These are phyloP conservation scores for Lumbricus terrestris DNA, from an alignment of 2,888 invertebrate genomes.

Conservation along the genomic window DNA sequence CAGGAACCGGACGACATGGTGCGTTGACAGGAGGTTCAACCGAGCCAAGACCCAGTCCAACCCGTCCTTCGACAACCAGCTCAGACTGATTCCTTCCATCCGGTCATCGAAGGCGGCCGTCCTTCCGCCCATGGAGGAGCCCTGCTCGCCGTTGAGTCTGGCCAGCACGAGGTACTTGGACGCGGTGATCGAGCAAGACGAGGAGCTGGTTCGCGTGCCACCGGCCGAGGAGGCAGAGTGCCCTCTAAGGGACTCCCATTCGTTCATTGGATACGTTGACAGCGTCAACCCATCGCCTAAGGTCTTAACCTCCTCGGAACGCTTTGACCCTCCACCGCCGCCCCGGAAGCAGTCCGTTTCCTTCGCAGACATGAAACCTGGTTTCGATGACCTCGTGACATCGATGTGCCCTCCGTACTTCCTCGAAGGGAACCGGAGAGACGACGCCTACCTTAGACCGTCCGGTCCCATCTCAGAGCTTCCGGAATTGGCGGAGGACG, in stretches of 20 bases:
- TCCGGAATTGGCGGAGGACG: not conserved
- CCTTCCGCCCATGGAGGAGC: not conserved
- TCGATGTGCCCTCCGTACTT: not conserved
- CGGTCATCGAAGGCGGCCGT: not conserved
- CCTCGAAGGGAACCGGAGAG: not conserved
- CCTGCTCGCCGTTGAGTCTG: not conserved
- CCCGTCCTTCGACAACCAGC: not conserved
- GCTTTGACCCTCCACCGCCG: not conserved
- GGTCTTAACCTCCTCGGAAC: not conserved
- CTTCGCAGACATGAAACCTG: not conserved
- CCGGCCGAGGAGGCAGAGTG: not conserved
- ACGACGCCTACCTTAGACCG: not conserved
- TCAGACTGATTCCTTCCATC: not conserved
- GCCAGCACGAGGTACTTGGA: not conserved
- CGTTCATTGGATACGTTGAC: not conserved
- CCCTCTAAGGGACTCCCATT: not conserved
- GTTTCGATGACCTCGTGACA: not conserved
- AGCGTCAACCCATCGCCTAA: not conserved
- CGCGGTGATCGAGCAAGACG: not conserved
- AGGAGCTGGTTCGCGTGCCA: not conserved
- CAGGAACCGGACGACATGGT: not conserved
- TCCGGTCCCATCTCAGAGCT: not conserved
- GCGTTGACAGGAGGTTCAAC: not conserved
- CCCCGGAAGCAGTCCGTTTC: not conserved
- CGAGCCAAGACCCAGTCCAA: not conserved